Percentiles rank a stretch among this genome's conserved stretches.
These are phyloP conservation scores for Gibbula magus DNA, from an alignment of 2,888 invertebrate genomes.

Conservation along the genomic window DNA sequence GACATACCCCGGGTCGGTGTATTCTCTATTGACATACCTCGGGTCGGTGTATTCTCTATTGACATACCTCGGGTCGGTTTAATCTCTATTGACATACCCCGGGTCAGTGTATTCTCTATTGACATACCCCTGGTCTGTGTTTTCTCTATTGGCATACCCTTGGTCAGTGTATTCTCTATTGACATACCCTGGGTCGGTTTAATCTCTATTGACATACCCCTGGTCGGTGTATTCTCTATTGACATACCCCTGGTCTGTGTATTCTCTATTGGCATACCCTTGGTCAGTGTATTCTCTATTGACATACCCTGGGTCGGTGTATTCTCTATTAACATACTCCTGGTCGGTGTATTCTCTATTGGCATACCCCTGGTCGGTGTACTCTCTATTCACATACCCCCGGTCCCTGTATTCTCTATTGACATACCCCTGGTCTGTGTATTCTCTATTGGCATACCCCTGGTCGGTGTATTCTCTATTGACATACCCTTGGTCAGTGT, in stretches of 20 bases:
- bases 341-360: slow-evolving; percentile 96
- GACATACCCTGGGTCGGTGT: slow-evolving; percentile 87
- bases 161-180: slow-evolving; percentile 96
- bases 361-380: slow-evolving; percentile 87
- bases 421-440: slow-evolving; percentile 87
- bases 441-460: slow-evolving; percentile 93
- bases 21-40: slow-evolving; percentile 93
- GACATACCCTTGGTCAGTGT: slow-evolving; percentile 87
- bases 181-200: slow-evolving; percentile 87
- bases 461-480: slow-evolving; percentile 96
- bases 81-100: slow-evolving; percentile 93
- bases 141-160: slow-evolving; percentile 93
- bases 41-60: slow-evolving; percentile 96
- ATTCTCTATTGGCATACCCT: slow-evolving; percentile 93
- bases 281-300: slow-evolving; percentile 96
- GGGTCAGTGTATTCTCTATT: slow-evolving; percentile 96
- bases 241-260: slow-evolving; percentile 87
- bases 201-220: slow-evolving; percentile 93
- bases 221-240: slow-evolving; percentile 96
- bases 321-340: slow-evolving; percentile 93
- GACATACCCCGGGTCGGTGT: slow-evolving; percentile 87
- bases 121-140: slow-evolving; percentile 87
- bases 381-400: slow-evolving; percentile 93
- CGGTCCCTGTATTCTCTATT: slow-evolving; percentile 96
- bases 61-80: slow-evolving; percentile 87